Base-by-base conservation (phyloP, 2,797 vertebrate genomes). In the Peromyscus nudipes region DNA sequence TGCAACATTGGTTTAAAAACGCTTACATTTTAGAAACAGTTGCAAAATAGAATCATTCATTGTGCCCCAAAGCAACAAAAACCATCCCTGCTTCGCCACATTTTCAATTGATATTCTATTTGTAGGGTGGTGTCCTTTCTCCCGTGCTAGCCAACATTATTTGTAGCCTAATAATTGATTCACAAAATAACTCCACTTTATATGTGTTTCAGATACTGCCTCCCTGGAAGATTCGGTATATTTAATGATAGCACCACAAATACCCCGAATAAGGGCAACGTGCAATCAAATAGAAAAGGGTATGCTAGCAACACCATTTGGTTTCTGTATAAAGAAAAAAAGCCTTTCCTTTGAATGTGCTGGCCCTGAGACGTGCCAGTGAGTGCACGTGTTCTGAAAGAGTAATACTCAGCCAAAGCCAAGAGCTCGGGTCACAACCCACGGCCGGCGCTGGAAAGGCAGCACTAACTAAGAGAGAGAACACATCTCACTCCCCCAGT, bases 51-150 rank as follows among this genome's bases (percentile, higher is more conserved):
- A 93, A 96, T 83, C 94, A 95, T 92, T 96, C 91, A 86, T 93
- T 94, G 65, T 46, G 31, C 12, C 88, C 49, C 69, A 88, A 76
- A 81, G 81, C 64, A 86, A 71, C 52, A 81, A 95, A 96, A 84
- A 88, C 73, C 2, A 82, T 25, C 46, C 62, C 43, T 49, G 12
- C 67, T 67, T 96, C 65, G 27, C 64, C 64, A 89, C 37, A 37
- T 71, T 93, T 80, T 16, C 37, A 73, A 80, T 23, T 96, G 96
- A 60, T 96, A 94, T 93, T 98, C 97, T 95, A 89, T 97, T 97
- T 93, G 93, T 87, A 49, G 40, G 71, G n/a, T 96, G 73, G 67
- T 64, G 49, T 90, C 92, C 81, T 91, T 96, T 83, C 67, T 87
- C 52, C 69, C 60, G 67, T 93, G 87, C 79, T 88, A 97, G 65